These are phyloP conservation scores for Furcula furcula DNA, from an alignment of 2,888 invertebrate species.

Conservation along the genomic window DNA sequence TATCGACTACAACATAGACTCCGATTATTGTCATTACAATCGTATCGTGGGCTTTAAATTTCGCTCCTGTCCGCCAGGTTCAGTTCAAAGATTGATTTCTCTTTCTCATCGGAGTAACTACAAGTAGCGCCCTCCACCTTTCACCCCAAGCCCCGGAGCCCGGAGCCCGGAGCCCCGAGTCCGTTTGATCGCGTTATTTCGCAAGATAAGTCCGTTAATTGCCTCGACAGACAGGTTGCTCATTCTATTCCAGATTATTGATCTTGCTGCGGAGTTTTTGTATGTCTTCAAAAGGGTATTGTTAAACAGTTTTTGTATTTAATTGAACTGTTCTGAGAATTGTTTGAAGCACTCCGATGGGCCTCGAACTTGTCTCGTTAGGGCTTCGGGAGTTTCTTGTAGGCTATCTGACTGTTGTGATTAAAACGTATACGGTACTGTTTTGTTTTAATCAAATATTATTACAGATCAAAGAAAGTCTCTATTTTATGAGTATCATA, in stretches of 20 bases:
- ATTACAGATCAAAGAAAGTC: too few relatives aligned
- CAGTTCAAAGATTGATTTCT: slow-evolving; percentile 72
- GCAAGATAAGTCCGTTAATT: slow-evolving; percentile 74
- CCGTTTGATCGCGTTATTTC: slow-evolving; percentile 69
- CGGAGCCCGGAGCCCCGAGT: slow-evolving; percentile 11
- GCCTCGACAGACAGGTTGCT: slow-evolving; percentile 69
- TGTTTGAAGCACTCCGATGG: slow-evolving; percentile 16
- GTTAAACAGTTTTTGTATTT: slow-evolving; percentile 63
- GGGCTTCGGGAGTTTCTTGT: not conserved
- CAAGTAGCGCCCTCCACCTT: slow-evolving; percentile 34
- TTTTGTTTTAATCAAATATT: not conserved
- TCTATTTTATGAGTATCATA: too few relatives aligned
- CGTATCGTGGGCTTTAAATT: slow-evolving; percentile 41
- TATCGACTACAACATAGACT: too few relatives aligned
- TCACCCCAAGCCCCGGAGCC: slow-evolving; percentile 15
- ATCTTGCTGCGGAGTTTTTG: slow-evolving; percentile 64
- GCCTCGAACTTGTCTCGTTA: slow-evolving; percentile 21
- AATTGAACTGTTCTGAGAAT: slow-evolving; percentile 44
- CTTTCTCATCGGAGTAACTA: slow-evolving; percentile 56
- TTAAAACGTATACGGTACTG: slow-evolving; percentile 4
- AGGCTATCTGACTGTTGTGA: not conserved
- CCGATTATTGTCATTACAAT: slow-evolving; percentile 4
- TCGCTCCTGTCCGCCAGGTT: slow-evolving; percentile 43
- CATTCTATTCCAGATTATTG: slow-evolving; percentile 63
- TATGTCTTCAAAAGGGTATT: slow-evolving; percentile 62